Evolutionary conservation across 2,888 invertebrate species (phyloP).

Genomic region (Papilio demoleus): DNA sequence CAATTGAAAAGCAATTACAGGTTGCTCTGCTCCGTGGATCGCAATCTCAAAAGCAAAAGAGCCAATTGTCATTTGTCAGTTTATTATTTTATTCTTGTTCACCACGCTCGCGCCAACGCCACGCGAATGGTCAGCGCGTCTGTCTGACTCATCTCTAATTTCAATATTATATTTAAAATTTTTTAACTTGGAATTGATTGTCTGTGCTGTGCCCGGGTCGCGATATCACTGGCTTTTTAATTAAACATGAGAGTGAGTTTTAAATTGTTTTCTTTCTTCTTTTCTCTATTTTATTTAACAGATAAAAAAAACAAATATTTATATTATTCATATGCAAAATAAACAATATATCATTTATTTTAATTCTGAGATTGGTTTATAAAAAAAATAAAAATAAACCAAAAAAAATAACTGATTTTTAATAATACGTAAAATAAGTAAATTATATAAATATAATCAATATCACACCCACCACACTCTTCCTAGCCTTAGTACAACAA

Average conservation of each 20-base stretch:
- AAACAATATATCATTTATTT: no score
- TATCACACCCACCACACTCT: no score
- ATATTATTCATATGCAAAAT: background rate
- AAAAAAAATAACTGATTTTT: no score
- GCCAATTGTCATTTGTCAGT: conserved; percentile 40
- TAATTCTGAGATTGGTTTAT: no score
- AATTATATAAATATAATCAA: no score
- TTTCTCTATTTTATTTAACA: conserved; percentile 5
- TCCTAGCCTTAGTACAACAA: no score
- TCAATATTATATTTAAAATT: conserved; percentile 10
- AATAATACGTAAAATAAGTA: no score
- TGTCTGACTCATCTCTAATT: conserved; percentile 6
- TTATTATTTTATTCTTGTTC: conserved; percentile 28
- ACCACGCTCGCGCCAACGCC: conserved; percentile 23
- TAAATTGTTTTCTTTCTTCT: no score
- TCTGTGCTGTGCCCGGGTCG: conserved; percentile 6
- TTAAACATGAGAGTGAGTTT: conserved; percentile 46
- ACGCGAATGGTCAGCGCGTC: conserved; percentile 34
- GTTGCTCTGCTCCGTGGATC: conserved; percentile 21
- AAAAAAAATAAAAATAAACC: no score
- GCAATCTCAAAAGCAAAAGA: conserved; percentile 35
- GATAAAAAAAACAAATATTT: background rate
- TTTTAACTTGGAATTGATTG: no score
- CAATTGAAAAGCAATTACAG: conserved; percentile 14
- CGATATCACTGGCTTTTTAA: conserved; percentile 30